A percentile compares a stretch with the other conserved stretches of the same genome.
Evolutionary conservation across 1,140 invertebrate genomes (phyloP).

Genomic region (Bactericera cockerelli): DNA sequence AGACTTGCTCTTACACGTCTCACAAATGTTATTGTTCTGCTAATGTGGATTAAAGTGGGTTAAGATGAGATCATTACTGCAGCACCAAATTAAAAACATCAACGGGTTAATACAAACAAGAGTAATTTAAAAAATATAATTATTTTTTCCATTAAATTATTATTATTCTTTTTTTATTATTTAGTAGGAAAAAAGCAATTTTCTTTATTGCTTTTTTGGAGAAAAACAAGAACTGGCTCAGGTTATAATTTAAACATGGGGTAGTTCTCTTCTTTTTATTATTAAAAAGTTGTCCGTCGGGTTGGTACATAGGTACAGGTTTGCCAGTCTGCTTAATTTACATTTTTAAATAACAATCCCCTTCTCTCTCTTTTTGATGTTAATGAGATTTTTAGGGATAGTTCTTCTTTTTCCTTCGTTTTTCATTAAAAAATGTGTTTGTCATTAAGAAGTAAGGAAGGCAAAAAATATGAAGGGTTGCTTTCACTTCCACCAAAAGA

Average conservation of each 20-base stretch:
- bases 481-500: no score
- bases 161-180: constrained; percentile 4
- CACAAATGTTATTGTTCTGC: no score
- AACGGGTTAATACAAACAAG: constrained; percentile 1
- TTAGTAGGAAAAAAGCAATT: constrained; percentile 5
- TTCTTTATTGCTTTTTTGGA: constrained; percentile 8
- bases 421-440: no score
- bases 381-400: constrained; percentile 5
- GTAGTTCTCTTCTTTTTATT: not conserved
- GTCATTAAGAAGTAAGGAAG: no score
- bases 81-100: no score
- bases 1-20: no score
- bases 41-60: no score
- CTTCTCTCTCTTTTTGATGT: not conserved
- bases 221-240: constrained; percentile 6
- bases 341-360: not conserved
- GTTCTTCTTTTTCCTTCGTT: no score
- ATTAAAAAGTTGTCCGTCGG: not conserved
- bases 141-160: constrained; percentile 9
- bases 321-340: not conserved
- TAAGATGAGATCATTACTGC: no score
- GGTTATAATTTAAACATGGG: constrained; percentile 7
- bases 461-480: no score
- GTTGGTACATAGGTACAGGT: no score
- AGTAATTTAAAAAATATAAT: constrained; percentile 3